Conservation (phyloP, 2,888 invertebrate species). For the Heterodera filipjevi region DNA sequence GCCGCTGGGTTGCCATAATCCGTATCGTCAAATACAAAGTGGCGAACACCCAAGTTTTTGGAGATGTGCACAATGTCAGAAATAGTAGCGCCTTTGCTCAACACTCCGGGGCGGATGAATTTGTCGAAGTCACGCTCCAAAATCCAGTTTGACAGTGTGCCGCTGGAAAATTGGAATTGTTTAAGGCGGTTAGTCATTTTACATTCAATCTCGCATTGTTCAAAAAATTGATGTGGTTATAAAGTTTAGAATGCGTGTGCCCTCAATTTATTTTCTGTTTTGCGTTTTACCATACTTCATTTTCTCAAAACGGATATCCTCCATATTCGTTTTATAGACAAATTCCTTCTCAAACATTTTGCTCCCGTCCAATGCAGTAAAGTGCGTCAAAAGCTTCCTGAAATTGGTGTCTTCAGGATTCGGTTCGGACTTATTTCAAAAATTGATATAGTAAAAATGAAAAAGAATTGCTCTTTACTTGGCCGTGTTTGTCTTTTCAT, state of each 20-base stretch:
- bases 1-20: background rate
- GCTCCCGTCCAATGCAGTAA: slow-evolving; percentile 25
- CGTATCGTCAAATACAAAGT: slow-evolving; percentile 6
- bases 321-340: slow-evolving; percentile 31
- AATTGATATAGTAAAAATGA: background rate
- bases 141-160: slow-evolving; percentile 30
- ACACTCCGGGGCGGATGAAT: background rate
- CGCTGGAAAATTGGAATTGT: too few species aligned
- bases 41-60: slow-evolving; percentile 28
- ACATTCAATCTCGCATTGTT: too few species aligned
- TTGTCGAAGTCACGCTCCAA: slow-evolving; percentile 25
- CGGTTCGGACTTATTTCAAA: too few species aligned
- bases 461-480: slow-evolving; percentile 21
- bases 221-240: too few species aligned
- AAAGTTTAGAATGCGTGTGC: too few species aligned
- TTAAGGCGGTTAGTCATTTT: too few species aligned
- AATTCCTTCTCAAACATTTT: slow-evolving; percentile 33
- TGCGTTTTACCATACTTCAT: too few species aligned
- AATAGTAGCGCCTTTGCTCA: slow-evolving; percentile 12
- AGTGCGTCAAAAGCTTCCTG: slow-evolving; percentile 32
- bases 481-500: slow-evolving; percentile 31
- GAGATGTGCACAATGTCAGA: slow-evolving; percentile 31
- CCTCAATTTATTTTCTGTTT: too few species aligned
- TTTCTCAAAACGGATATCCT: slow-evolving; percentile 33
- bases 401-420: too few species aligned